Evolutionary conservation across 2,888 invertebrate species (phyloP).

Genomic region (Seira ritae): DNA sequence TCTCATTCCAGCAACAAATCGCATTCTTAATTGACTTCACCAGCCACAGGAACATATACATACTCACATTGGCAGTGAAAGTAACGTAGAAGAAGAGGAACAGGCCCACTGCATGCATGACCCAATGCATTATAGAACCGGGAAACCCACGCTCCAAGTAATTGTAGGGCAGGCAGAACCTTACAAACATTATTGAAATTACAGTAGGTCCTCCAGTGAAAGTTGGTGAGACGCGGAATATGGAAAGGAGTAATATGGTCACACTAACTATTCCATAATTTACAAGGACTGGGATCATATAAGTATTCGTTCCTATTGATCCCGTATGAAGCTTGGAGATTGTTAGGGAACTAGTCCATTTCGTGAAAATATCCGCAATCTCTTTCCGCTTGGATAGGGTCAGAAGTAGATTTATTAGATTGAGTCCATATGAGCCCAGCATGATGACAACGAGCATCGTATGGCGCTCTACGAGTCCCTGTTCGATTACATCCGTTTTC

Average conservation of each 20-base stretch:
- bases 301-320: neutral
- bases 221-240: conserved; percentile 1
- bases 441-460: conserved; percentile 37
- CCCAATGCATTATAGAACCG: neutral
- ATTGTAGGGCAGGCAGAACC: neutral
- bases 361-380: conserved; percentile 29
- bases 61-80: conserved; percentile 12
- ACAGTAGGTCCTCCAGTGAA: conserved; percentile 40
- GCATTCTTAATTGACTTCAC: conserved; percentile 34
- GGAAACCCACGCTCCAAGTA: conserved; percentile 22
- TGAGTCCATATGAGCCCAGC: conserved; percentile 25
- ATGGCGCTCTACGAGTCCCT: conserved; percentile 33
- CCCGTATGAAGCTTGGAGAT: conserved; percentile 8
- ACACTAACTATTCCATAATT: neutral
- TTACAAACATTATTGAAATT: conserved; percentile 1
- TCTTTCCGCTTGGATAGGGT: conserved; percentile 24
- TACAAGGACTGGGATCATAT: conserved; percentile 17
- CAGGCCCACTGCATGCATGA: neutral
- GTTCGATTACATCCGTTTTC: conserved; percentile 24
- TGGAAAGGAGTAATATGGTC: neutral
- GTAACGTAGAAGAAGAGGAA: conserved; percentile 21
- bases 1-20: conserved; percentile 19
- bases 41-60: conserved; percentile 44
- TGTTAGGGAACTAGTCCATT: conserved; percentile 24
- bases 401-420: neutral